Percentiles rank a stretch among this genome's conserved stretches.
These are phyloP conservation scores for Trachelipus rathkii DNA, from an alignment of 1,140 invertebrate genomes.

Conservation along the genomic window DNA sequence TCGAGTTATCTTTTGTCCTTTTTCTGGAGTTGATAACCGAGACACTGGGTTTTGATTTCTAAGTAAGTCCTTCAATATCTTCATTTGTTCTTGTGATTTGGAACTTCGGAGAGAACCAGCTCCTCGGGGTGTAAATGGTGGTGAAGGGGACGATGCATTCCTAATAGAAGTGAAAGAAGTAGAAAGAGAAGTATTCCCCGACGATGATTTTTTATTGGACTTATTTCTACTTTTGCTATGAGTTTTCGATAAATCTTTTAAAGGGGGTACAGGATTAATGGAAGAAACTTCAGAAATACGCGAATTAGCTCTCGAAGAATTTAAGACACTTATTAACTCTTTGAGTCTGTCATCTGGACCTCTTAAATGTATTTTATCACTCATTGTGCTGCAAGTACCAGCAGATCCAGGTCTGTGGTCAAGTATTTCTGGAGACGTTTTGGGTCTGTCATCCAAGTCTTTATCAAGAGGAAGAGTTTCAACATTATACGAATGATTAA, in stretches of 20 bases:
- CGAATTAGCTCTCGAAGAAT: constrained; percentile 30
- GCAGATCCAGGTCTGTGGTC: constrained; percentile 34
- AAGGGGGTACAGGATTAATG: background rate
- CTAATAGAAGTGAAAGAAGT: constrained; percentile 18
- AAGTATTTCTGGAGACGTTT: constrained; percentile 44
- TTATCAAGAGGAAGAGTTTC: constrained; percentile 56
- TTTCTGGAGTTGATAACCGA: constrained; percentile 30
- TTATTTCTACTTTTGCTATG: background rate
- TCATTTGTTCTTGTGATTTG: constrained; percentile 32
- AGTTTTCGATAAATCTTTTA: background rate
- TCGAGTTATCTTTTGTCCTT: background rate
- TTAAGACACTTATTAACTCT: constrained; percentile 35
- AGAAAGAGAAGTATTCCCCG: constrained; percentile 20
- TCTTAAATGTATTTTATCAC: constrained; percentile 33
- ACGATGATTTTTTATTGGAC: background rate
- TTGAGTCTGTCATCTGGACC: constrained; percentile 34
- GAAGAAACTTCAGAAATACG: constrained; percentile 21
- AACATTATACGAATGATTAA: constrained; percentile 48
- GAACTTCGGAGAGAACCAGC: constrained; percentile 33
- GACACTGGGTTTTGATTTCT: constrained; percentile 26
- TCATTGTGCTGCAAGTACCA: constrained; percentile 3
- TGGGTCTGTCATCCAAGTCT: constrained; percentile 45
- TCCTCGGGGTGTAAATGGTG: background rate
- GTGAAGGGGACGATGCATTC: constrained; percentile 32
- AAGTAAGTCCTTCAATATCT: constrained; percentile 33